phyloP scores from a whole-genome alignment of 2,888 invertebrate species.

The Perdita meconis region DNA sequence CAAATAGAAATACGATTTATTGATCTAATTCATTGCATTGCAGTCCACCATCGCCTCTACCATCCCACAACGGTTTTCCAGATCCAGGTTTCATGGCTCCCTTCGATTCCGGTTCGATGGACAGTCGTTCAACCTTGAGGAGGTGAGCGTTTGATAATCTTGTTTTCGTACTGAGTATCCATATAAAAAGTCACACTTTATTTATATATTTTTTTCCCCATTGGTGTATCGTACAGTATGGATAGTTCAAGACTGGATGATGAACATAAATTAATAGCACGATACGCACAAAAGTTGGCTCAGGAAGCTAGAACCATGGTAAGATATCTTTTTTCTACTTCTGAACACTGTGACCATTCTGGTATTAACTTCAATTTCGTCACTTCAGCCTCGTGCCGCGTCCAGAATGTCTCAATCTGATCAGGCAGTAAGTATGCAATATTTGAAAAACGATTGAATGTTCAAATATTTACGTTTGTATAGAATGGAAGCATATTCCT shows the following conservation, averaged over 20 bases:
- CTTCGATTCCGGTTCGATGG: constrained; percentile 91
- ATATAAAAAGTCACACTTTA: constrained; percentile 56
- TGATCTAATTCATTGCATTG: constrained; percentile 64
- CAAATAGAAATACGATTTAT: constrained; percentile 20
- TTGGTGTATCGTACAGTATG: constrained; percentile 74
- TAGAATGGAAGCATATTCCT: too few relatives aligned
- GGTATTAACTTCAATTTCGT: constrained; percentile 61
- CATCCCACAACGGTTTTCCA: constrained; percentile 96
- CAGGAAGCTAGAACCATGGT: constrained; percentile 93
- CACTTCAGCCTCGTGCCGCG: constrained; percentile 79
- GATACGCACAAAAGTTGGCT: constrained; percentile 97
- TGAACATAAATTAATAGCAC: constrained; percentile 97
- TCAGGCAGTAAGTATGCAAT: constrained; percentile 78
- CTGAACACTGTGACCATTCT: neutral
- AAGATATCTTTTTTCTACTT: constrained; percentile 64
- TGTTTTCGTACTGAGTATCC: constrained; percentile 36
- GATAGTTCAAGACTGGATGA: constrained; percentile 88
- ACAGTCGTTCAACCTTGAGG: constrained; percentile 88
- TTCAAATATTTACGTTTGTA: neutral
- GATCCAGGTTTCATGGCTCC: constrained; percentile 88
- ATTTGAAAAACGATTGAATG: constrained; percentile 13
- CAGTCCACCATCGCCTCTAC: constrained; percentile 96
- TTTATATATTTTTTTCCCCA: constrained; percentile 58
- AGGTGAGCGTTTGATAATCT: constrained; percentile 81
- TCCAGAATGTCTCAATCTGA: constrained; percentile 82